A percentile compares a stretch with the other conserved stretches of the same genome.
Conservation (phyloP, 2,888 invertebrate species). For the Agrochola macilenta region DNA sequence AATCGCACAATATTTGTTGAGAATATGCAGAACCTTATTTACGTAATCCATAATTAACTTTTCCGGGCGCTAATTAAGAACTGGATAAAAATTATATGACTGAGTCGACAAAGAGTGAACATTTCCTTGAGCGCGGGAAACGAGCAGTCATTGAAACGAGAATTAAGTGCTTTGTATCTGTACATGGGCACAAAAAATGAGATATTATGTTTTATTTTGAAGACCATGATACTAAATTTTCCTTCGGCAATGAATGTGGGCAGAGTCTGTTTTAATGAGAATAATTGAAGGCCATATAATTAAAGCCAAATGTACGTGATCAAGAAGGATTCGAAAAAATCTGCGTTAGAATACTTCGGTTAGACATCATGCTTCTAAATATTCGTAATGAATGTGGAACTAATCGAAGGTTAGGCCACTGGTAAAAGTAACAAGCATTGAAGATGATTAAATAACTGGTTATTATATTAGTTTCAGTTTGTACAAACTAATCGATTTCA, state of each 20-base stretch:
- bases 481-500: constrained; percentile 16
- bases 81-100: constrained; percentile 71
- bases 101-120: constrained; percentile 75
- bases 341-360: constrained; percentile 42
- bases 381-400: constrained; percentile 59
- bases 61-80: constrained; percentile 68
- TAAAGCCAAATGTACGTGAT: constrained; percentile 64
- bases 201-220: constrained; percentile 63
- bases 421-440: constrained; percentile 62
- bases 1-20: constrained; percentile 2
- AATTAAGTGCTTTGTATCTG: constrained; percentile 61
- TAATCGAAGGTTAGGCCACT: constrained; percentile 66
- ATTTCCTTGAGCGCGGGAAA: constrained; percentile 84
- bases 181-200: constrained; percentile 68
- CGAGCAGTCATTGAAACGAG: constrained; percentile 74
- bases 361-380: constrained; percentile 34
- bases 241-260: constrained; percentile 77
- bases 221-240: constrained; percentile 76
- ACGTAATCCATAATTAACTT: constrained; percentile 28
- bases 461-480: constrained; percentile 39
- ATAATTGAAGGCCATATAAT: constrained; percentile 76
- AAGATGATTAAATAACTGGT: constrained; percentile 52
- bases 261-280: constrained; percentile 74
- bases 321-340: constrained; percentile 56
- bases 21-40: constrained; percentile 17